Evolutionary conservation across 2,113 vertebrate species (phyloP).

Genomic region (Pygoscelis adeliae): DNA sequence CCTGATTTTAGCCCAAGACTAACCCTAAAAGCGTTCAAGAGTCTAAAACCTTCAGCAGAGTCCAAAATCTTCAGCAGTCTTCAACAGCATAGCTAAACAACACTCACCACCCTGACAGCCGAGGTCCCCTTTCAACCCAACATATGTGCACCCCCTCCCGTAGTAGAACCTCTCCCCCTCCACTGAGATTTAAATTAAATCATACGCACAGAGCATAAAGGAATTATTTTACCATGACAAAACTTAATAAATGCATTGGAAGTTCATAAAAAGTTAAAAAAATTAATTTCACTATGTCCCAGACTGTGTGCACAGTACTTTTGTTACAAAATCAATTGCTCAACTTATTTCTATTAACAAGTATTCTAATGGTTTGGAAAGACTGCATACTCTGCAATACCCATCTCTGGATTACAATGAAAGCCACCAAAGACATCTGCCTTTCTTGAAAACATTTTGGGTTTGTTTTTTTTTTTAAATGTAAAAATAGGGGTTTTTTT

Average conservation of each 20-base stretch:
- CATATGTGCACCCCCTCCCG: fast-evolving
- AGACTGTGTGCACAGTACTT: background rate
- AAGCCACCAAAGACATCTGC: background rate
- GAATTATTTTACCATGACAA: background rate
- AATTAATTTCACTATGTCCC: background rate
- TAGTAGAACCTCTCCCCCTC: background rate
- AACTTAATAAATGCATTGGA: background rate
- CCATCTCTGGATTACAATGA: background rate
- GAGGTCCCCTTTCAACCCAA: background rate
- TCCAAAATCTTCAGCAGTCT: too few relatives aligned
- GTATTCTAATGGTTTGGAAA: background rate
- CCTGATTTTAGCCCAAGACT: background rate
- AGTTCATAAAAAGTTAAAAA: background rate
- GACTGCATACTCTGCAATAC: background rate
- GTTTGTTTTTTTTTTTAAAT: background rate
- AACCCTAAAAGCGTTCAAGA: background rate
- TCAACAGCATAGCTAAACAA: background rate
- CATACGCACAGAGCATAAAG: background rate
- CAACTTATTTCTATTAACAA: background rate
- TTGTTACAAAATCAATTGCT: background rate
- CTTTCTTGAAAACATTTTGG: background rate
- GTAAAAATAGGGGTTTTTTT: fast-evolving
- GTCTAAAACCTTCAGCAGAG: background rate
- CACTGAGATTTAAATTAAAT: background rate
- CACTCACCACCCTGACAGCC: background rate